A percentile compares a stretch with the other conserved stretches of the same genome.
Conservation (phyloP, 1,140 invertebrate genomes). For the Cyclargus thomasi region DNA sequence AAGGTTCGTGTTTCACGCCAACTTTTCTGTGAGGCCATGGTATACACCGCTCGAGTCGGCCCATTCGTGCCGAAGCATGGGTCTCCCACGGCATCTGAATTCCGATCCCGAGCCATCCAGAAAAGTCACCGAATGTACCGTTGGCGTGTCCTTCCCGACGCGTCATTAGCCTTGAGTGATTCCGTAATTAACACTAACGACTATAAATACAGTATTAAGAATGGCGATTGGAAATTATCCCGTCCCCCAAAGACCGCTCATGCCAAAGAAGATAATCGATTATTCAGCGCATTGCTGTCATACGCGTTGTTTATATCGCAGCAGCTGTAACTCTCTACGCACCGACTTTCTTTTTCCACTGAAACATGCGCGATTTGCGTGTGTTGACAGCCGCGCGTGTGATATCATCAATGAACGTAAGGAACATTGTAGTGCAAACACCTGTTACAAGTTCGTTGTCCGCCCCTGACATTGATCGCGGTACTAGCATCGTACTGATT, state of each 20-base stretch:
- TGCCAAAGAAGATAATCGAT: neutral
- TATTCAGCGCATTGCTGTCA: neutral
- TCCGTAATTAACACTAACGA: neutral
- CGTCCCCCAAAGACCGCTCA: no score
- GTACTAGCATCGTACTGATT: neutral
- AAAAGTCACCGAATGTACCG: no score
- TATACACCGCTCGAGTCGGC: no score
- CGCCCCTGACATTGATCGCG: slow-evolving; percentile 2
- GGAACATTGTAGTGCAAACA: slow-evolving; percentile 1
- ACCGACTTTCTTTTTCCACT: neutral
- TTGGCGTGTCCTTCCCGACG: no score
- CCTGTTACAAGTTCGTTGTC: slow-evolving; percentile 5
- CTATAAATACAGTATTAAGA: neutral
- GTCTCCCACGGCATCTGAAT: no score
- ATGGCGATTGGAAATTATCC: neutral
- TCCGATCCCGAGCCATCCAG: no score
- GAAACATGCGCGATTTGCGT: neutral
- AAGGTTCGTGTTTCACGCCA: no score
- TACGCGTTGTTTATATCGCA: neutral
- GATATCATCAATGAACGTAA: neutral
- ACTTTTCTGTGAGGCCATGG: no score
- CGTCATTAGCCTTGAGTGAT: no score
- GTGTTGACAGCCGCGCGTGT: slow-evolving; percentile 2
- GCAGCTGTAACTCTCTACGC: neutral
- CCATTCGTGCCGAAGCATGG: no score